Percentiles rank a stretch among this genome's conserved stretches.
Evolutionary conservation across 2,113 vertebrate genomes (phyloP).

Genomic region (Peromyscus polionotus): DNA sequence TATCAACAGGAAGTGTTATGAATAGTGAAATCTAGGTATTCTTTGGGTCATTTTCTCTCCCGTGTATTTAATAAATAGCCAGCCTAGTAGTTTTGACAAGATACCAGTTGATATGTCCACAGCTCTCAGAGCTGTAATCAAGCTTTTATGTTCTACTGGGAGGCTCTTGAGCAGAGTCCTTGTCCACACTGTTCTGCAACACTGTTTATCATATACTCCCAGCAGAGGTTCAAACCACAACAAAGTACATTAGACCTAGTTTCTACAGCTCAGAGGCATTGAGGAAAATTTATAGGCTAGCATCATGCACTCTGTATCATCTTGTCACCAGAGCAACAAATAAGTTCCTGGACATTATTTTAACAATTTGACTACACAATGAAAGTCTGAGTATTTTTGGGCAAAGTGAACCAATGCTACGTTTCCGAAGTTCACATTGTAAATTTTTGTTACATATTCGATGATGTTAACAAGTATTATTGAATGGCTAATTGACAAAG

Average conservation of each 20-base stretch:
- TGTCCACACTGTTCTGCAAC: background rate
- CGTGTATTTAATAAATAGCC: constrained; percentile 37
- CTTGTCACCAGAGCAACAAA: constrained; percentile 4
- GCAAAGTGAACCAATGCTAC: background rate
- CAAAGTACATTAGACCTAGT: background rate
- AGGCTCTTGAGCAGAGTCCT: constrained; percentile 39
- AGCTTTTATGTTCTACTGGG: background rate
- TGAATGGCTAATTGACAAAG: background rate
- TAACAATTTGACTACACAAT: background rate
- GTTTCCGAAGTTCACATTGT: background rate
- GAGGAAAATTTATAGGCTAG: constrained; percentile 40
- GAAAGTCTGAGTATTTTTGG: background rate
- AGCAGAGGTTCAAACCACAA: constrained; percentile 4
- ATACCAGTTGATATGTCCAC: background rate
- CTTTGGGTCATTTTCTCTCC: constrained; percentile 52
- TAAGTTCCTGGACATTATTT: background rate
- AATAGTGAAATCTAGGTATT: constrained; percentile 31
- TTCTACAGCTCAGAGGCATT: constrained; percentile 23
- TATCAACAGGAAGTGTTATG: background rate
- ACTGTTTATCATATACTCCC: constrained; percentile 32
- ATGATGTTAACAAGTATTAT: background rate
- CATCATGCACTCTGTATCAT: background rate
- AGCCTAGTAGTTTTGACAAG: constrained; percentile 37
- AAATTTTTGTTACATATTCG: background rate
- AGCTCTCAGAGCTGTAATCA: background rate